Base-by-base conservation (phyloP, 1,140 invertebrate genomes). In the Venustaconcha ellipsiformis region DNA sequence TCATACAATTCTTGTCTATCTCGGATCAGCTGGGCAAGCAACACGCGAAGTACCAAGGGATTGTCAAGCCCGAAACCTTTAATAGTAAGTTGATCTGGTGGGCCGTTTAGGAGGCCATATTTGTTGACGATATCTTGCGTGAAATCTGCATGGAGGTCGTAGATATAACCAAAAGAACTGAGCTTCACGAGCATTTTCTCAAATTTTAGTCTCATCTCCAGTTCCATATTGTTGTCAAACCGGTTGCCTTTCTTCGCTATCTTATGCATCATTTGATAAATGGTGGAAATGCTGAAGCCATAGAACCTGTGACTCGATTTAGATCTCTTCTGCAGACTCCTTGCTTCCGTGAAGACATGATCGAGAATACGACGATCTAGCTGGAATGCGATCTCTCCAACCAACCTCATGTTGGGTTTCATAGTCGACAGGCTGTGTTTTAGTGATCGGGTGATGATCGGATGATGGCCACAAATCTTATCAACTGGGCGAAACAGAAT, bases 91-190 rank as follows among this genome's bases (percentile, higher is more conserved):
- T 64, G 23, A 15, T 83, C 75, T 48, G 83, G 82, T 8, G 80
- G 71, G n/a, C 68, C 77, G 30, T 69, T 72, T 13, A 87, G 69
- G 2, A 87, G 74, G 14, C 86, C 86, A 72, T 84, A 83, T 26
- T 81, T 82, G 71, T 87, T 85, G 64, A 87, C 80, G 59, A 86
- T 79, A 57, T 84, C 72, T 67, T 81, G 80, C 5, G 85, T 70
- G 57, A 87, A 82, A 6, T 78, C 66, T 1, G 74, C 55, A 67
- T 86, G 85, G 2, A 56, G 58, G 64, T 85, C 79, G 4, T 83
- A 26, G 20, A 72, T 69, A 67, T 86, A 87, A 0, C 79, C 81
- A 23, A 79, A 76, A 4, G 70, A 74, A 12, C 71, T 57, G 2
- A 87, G 72, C 3, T 37, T 68, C 58, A 70, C 57, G 14, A 82